Base-by-base conservation (phyloP, 1,140 invertebrate genomes). In the Atta cephalotes region DNA sequence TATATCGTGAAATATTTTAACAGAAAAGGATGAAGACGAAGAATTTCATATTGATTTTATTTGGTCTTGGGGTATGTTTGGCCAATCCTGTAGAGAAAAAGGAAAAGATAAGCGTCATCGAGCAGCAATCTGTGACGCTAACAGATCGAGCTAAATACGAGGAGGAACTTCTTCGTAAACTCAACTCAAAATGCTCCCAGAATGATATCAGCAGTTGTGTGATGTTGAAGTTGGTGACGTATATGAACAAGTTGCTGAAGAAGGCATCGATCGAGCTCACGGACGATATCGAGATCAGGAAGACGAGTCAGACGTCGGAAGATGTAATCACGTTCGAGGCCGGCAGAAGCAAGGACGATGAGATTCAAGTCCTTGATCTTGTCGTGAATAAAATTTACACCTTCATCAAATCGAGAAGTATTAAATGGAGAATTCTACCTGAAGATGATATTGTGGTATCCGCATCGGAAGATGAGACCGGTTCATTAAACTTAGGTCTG, bases 181-280 rank as follows among this genome's bases (percentile, higher is more conserved):
- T 98, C 12, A 98, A 97, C 89, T 94, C 95, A 60, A 97, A 97
- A 95, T 98, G 97, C 91, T 96, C 96, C 1, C 96, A 97, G 76
- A 96, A 97, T 63, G 97, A 98, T 87, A 96, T 97, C 14, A 97
- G 97, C 45, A 97, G 97, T 21, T 98, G 97, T 91, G 96, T 97
- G 86, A 97, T 98, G 95, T 95, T 97, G 4, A 98, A 98, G 94
- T 93, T 98, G 82, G 97, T 98, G 4, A 97, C 97, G 1, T 98
- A 98, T 91, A 97, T 98, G 95, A 98, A 98, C 94, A 96, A 97
- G 71, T 96, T 98, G 90, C 94, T 98, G 92, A 97, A 98, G 93
- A 98, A 98, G 84, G 97, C 97, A 0, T 96, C 97, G 66, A 96
- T 98, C 88, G 97, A 97, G 91, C 92, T 97, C 5, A 96, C 96